Evolutionary conservation across 1,140 invertebrate species (phyloP), one percentile per base, ranked within the genome.

Genomic region (Arctopsyche grandis): DNA sequence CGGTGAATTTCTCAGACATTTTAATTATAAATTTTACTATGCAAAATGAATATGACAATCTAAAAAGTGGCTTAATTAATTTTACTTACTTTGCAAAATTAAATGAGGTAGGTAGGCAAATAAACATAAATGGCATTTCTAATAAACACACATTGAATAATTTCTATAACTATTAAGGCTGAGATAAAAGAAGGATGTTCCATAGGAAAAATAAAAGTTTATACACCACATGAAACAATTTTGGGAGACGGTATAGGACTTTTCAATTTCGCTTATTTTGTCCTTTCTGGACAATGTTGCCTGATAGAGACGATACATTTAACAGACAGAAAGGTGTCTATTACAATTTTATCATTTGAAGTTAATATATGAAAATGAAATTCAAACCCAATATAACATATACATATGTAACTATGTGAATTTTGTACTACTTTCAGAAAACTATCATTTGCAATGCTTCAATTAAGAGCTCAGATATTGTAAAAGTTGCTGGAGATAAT

Each of bases 21-120:
- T 4, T 38, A 38, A 4, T 4, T 38, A 7, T 38, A 38, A 1
- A 38, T 4, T 38, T 4, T 4, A 38, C 29, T 7, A 87, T 93
- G 0, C 85, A 90, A 81, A 87, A 89, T 69, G 88, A 91, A 80
- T 93, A 91, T 91, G 88, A 91, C 26, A 85, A 90, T 81, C 87
- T 92, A 12, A 85, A 86, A n/a, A 85, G 86, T 22, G 90, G 90
- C 0, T 88, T 93, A 86, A 85, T 87, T 0, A 86, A 88, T 58
- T 93, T 93, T 79, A 89, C 90, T 58, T 93, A 93, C 82, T 93
- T 93, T 83, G 89, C 91, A 80, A 86, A 86, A 5, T 90, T 92
- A 85, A 88, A 90, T 80, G 88, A 90, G 82, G 87, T 88, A 81
- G n/a, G n/a, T 73, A 70, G 12, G 48, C 9, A 48, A 22, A 75